These are phyloP conservation scores for Lepidocolaptes lacrymiger DNA, from an alignment of 2,797 vertebrate genomes.

Conservation along the genomic window DNA sequence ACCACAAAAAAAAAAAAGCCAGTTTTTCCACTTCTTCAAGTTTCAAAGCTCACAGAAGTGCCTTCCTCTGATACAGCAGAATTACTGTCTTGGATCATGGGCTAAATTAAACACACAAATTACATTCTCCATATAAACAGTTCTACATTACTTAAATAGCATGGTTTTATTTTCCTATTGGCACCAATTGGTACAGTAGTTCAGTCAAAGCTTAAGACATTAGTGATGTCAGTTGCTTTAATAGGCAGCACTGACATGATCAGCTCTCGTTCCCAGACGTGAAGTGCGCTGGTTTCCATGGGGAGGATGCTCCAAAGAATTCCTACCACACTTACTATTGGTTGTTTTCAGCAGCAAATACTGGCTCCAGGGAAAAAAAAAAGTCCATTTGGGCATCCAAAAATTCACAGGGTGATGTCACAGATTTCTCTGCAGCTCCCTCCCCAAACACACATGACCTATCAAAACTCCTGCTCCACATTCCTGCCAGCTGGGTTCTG, in stretches of 20 bases:
- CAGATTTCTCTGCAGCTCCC: background rate
- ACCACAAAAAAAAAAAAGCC: background rate
- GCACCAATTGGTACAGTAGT: slow-evolving; percentile 54
- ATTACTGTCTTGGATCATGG: slow-evolving; percentile 23
- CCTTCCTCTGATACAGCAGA: slow-evolving; percentile 41
- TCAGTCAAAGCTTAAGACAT: slow-evolving; percentile 42
- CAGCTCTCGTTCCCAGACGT: background rate
- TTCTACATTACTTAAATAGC: slow-evolving; percentile 51
- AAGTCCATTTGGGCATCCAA: background rate
- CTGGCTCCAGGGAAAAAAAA: background rate
- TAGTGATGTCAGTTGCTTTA: slow-evolving; percentile 66
- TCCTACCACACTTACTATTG: slow-evolving; percentile 46
- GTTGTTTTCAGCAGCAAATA: slow-evolving; percentile 39
- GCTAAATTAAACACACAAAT: slow-evolving; percentile 65
- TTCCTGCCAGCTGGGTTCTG: slow-evolving; percentile 9
- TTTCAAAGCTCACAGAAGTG: slow-evolving; percentile 16
- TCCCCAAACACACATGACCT: background rate
- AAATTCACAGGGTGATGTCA: slow-evolving; percentile 50
- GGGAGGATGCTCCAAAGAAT: slow-evolving; percentile 44
- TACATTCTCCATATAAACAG: slow-evolving; percentile 51
- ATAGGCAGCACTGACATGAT: slow-evolving; percentile 42
- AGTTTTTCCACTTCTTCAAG: slow-evolving; percentile 23
- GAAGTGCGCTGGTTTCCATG: slow-evolving; percentile 50
- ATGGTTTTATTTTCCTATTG: slow-evolving; percentile 51
- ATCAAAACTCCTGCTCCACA: slow-evolving; percentile 3